Evolutionary conservation across 2,797 vertebrate genomes (phyloP).

Genomic region (Acanthurus lineatus): DNA sequence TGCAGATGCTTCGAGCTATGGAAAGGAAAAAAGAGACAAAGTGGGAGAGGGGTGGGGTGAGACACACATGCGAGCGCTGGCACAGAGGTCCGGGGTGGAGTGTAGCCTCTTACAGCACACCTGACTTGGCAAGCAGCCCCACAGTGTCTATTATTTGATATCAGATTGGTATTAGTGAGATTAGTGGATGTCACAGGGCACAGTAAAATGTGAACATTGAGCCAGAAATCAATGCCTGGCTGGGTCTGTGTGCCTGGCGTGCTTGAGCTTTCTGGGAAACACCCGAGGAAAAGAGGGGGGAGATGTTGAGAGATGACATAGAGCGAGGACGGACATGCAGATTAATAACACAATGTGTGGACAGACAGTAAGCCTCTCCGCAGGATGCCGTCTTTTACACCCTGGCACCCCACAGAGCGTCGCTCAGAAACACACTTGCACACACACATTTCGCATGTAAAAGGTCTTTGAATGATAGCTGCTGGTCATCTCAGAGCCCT

Average conservation of each 20-base stretch:
- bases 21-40: conserved; percentile 35
- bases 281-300: conserved; percentile 11
- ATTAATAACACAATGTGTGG: conserved; percentile 67
- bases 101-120: conserved; percentile 52
- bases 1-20: conserved; percentile 62
- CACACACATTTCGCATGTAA: conserved; percentile 49
- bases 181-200: conserved; percentile 77
- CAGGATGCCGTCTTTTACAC: conserved; percentile 59
- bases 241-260: conserved; percentile 60
- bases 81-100: conserved; percentile 48
- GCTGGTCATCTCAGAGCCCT: conserved; percentile 71
- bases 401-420: conserved; percentile 48
- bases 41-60: conserved; percentile 22
- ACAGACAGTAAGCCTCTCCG: conserved; percentile 68
- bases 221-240: conserved; percentile 77
- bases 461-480: conserved; percentile 72
- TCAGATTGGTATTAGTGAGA: conserved; percentile 78
- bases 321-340: conserved; percentile 52
- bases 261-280: conserved; percentile 58
- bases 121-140: conserved; percentile 67
- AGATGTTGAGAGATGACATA: conserved; percentile 50
- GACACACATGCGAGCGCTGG: conserved; percentile 41
- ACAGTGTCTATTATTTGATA: conserved; percentile 75
- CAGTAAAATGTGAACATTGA: conserved; percentile 70
- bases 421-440: conserved; percentile 36